Conservation (phyloP, 2,888 invertebrate species). For the Tholera decimalis region DNA sequence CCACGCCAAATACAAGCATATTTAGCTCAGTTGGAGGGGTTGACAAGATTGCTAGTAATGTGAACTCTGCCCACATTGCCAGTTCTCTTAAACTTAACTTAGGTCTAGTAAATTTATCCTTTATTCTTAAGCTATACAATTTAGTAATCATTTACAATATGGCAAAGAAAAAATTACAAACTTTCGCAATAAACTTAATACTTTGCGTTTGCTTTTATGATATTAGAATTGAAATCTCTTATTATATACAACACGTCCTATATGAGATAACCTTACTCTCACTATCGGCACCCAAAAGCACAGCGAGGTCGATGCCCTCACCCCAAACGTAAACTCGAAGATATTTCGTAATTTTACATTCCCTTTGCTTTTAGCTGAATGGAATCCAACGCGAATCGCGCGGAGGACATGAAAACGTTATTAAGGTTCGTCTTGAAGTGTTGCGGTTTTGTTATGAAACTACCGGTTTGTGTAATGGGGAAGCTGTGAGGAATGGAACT, state of each 20-base stretch:
- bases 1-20: too few relatives aligned
- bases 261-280: constrained; percentile 61
- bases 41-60: too few relatives aligned
- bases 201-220: too few relatives aligned
- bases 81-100: too few relatives aligned
- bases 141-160: too few relatives aligned
- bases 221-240: too few relatives aligned
- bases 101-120: too few relatives aligned
- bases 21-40: too few relatives aligned
- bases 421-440: constrained; percentile 54
- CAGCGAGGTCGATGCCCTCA: constrained; percentile 56
- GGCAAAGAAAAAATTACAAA: too few relatives aligned
- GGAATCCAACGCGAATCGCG: constrained; percentile 65
- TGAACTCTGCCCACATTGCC: too few relatives aligned
- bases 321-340: constrained; percentile 57
- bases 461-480: constrained; percentile 2
- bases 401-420: constrained; percentile 67
- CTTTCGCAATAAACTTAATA: too few relatives aligned
- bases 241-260: constrained; percentile 36
- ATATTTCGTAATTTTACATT: constrained; percentile 64
- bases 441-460: constrained; percentile 30
- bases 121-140: too few relatives aligned
- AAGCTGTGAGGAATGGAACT: constrained; percentile 1
- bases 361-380: constrained; percentile 70
- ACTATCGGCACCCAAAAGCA: constrained; percentile 64